Evolutionary conservation across 2,888 invertebrate genomes (phyloP).

Genomic region (Ophion ventricosus): DNA sequence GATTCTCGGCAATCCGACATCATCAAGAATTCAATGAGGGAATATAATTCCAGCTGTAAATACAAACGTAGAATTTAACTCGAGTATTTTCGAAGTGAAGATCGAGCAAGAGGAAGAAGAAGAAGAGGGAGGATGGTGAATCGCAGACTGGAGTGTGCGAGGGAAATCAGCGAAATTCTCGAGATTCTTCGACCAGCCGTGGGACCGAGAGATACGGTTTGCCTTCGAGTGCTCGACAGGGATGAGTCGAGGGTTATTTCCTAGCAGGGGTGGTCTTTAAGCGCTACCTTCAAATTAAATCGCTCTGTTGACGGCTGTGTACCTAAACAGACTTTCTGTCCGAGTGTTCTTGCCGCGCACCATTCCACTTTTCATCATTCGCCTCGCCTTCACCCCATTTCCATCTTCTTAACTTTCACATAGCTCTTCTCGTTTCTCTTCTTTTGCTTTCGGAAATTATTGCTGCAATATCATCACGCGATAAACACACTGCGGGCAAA

Average conservation of each 20-base stretch:
- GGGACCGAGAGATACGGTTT: constrained; percentile 20
- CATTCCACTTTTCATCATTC: constrained; percentile 27
- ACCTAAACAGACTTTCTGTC: constrained; percentile 53
- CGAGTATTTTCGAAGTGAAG: constrained; percentile 25
- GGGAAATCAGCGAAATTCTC: constrained; percentile 45
- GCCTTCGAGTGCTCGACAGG: constrained; percentile 46
- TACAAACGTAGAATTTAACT: constrained; percentile 39
- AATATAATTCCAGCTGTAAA: constrained; percentile 32
- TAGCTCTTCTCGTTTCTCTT: constrained; percentile 27
- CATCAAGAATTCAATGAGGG: constrained; percentile 25
- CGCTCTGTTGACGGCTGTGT: constrained; percentile 53
- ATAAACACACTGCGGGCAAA: constrained; percentile 74
- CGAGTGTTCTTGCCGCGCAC: constrained; percentile 37
- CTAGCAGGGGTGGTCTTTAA: constrained; percentile 51
- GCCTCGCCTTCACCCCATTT: not conserved
- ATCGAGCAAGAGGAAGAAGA: constrained; percentile 10
- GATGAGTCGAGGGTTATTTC: constrained; percentile 60
- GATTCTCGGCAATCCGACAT: constrained; percentile 13
- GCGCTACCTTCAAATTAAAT: constrained; percentile 58
- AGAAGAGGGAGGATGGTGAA: not conserved
- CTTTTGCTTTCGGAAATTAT: constrained; percentile 56
- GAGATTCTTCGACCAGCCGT: constrained; percentile 52
- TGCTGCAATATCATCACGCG: constrained; percentile 69
- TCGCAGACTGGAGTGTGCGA: constrained; percentile 12
- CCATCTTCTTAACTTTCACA: constrained; percentile 4